Base-by-base conservation (phyloP, 2,797 vertebrate genomes). In the Fundulus diaphanus region DNA sequence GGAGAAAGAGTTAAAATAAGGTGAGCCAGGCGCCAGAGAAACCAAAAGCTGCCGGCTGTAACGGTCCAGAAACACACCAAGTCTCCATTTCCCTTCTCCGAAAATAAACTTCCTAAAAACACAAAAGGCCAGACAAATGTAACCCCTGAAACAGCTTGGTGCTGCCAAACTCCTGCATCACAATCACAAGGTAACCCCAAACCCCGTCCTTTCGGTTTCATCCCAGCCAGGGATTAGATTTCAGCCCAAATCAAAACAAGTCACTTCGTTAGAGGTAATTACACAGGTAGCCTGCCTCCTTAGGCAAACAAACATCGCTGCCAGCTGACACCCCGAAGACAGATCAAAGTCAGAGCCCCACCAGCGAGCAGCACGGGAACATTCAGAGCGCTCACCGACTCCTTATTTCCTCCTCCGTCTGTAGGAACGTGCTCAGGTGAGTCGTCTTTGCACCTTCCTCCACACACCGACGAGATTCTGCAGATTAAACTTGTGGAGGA, bases 261-360 rank as follows among this genome's bases (percentile, higher is more conserved):
- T 92, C 93, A 93, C 93, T 92, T 94, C 91, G 86, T 94, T 94
- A 93, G 92, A 91, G 88, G 90, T 92, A 93, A 94, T 94, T 94
- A 93, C 93, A 90, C 91, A 93, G 92, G 92, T 94, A 93, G 91
- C 83, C 89, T 89, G 90, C 87, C 93, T 90, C 88, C 46, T 87
- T 87, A 81, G 85, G 90, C 85, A 94, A 95, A 94, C 93, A 95
- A 95, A 94, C 94, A 93, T 90, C 89, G 84, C 90, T 82, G 93
- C 89, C 88, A 90, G 86, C 85, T 91, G 94, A 94, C 93, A 91
- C 85, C 89, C 81, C 42, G 91, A 87, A 87, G 91, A 93, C 89
- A 90, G 93, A 94, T 94, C 91, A 94, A 94, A 94, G 94, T 35
- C 33, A 9, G 27, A 54, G 73, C 48, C 80, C 90, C 90, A 91